Evolutionary conservation across 1,140 invertebrate genomes (phyloP).

Genomic region (Melitaea cinxia): DNA sequence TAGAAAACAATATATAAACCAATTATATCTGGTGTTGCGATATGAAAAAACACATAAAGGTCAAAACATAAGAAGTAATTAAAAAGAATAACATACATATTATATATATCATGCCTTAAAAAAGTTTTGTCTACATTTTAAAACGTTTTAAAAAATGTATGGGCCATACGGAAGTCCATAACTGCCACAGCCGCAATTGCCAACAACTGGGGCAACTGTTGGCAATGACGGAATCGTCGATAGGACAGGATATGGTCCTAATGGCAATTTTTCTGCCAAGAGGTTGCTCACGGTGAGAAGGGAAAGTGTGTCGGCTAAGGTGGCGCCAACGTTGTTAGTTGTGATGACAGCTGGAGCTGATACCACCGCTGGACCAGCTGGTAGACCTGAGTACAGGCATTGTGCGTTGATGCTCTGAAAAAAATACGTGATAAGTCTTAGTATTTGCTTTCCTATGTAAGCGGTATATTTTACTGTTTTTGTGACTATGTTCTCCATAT

Average conservation of each 20-base stretch:
- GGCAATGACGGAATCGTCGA: constrained; percentile 12
- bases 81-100: no score
- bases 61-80: no score
- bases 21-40: no score
- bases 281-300: constrained; percentile 65
- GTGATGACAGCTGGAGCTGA: constrained; percentile 12
- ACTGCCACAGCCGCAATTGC: constrained; percentile 20
- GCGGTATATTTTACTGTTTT: no score
- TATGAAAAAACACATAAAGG: no score
- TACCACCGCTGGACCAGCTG: constrained; percentile 4
- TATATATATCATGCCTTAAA: no score
- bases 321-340: constrained; percentile 48
- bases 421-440: not conserved
- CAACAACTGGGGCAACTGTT: constrained; percentile 25
- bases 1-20: no score
- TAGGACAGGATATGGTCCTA: constrained; percentile 37
- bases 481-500: no score
- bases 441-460: no score
- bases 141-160: constrained; percentile 20
- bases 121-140: no score
- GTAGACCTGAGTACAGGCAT: constrained; percentile 26
- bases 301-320: constrained; percentile 61
- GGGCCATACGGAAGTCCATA: constrained; percentile 41
- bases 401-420: constrained; percentile 37
- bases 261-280: constrained; percentile 57